Evolutionary conservation across 2,888 invertebrate species (phyloP), one percentile per base, ranked within the genome.

Genomic region (Sinelater perroti): DNA sequence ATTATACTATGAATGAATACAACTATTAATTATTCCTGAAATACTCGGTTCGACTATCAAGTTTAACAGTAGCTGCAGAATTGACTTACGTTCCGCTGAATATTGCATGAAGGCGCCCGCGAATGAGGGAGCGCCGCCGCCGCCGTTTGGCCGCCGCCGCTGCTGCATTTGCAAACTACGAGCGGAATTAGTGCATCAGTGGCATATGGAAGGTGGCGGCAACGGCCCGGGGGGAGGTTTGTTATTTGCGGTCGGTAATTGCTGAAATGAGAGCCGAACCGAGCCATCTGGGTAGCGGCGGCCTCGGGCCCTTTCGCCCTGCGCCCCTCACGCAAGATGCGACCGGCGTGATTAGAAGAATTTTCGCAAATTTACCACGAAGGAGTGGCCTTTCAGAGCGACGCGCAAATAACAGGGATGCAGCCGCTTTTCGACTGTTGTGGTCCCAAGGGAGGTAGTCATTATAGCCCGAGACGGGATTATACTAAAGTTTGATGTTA

Each of bases 361-460:
- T 67, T 71, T 70, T 65, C 64, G 67, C 69, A 69, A 71, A 70
- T 70, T 70, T 68, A 67, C 64, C 52, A 60, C 30, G n/a, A n/a
- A n/a, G n/a, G n/a, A n/a, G n/a, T n/a, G n/a, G n/a, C n/a, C n/a
- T n/a, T n/a, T n/a, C n/a, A n/a, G n/a, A n/a, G n/a, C n/a, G n/a
- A n/a, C n/a, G n/a, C n/a, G n/a, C n/a, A n/a, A n/a, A n/a, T n/a
- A n/a, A n/a, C n/a, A n/a, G n/a, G n/a, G n/a, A n/a, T n/a, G n/a
- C n/a, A n/a, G n/a, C n/a, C n/a, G n/a, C n/a, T n/a, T n/a, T n/a
- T n/a, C n/a, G n/a, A n/a, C n/a, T n/a, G n/a, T n/a, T n/a, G n/a
- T n/a, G n/a, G n/a, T n/a, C n/a, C n/a, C n/a, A n/a, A n/a, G n/a
- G n/a, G n/a, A n/a, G n/a, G n/a, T n/a, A n/a, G n/a, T n/a, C n/a